A percentile compares a stretch with the other conserved stretches of the same genome.
Evolutionary conservation across 64 coral and sea anemone species (phyloP).

Genomic region (Dendronephthya gigantea): DNA sequence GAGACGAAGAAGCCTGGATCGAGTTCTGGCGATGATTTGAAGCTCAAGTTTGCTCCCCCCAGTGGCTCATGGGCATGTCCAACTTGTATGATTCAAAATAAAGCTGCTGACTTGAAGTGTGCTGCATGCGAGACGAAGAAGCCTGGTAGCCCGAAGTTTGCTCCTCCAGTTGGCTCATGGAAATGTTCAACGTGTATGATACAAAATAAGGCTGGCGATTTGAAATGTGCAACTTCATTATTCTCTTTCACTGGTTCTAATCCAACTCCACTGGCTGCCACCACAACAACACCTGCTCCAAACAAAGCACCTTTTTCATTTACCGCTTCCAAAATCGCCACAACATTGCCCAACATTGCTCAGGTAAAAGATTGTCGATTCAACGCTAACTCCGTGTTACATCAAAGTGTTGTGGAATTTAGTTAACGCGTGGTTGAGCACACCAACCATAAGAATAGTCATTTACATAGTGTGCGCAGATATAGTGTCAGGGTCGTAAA

Average conservation of each 20-base stretch:
- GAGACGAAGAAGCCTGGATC: background rate
- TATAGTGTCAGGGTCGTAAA: too few species aligned
- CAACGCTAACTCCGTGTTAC: background rate
- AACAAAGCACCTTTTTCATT: background rate
- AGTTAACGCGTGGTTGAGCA: background rate
- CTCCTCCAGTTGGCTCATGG: background rate
- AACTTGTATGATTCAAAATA: background rate
- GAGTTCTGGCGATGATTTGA: background rate
- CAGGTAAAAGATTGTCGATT: too few species aligned
- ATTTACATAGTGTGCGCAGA: too few species aligned
- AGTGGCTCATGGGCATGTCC: background rate
- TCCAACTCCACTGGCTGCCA: background rate
- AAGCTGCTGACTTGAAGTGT: constrained; percentile 6
- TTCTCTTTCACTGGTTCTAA: background rate
- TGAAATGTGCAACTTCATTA: background rate
- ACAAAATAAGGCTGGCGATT: background rate
- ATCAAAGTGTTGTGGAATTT: background rate
- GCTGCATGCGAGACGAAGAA: background rate
- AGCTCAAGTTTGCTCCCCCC: background rate
- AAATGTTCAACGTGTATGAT: background rate
- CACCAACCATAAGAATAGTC: too few species aligned
- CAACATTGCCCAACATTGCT: background rate
- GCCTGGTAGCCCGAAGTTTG: background rate
- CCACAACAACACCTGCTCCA: background rate
- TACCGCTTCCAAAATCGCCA: background rate